A percentile compares a stretch with the other conserved stretches of the same genome.
Conservation (phyloP, 2,113 vertebrate genomes). For the Perccottus glenii region DNA sequence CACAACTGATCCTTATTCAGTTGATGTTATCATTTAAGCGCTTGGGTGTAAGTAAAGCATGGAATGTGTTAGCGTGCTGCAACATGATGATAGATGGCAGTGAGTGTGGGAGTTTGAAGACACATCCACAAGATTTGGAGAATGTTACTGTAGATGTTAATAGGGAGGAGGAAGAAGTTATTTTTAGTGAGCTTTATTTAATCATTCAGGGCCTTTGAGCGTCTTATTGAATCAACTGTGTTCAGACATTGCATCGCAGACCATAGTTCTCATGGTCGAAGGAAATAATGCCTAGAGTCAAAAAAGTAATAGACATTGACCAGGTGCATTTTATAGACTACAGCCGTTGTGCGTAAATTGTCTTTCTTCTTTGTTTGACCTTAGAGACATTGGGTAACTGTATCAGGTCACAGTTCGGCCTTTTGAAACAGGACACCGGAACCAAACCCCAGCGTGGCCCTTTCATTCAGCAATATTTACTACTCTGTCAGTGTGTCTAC, state of each 20-base stretch:
- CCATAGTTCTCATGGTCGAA: background rate
- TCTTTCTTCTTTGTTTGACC: conserved; percentile 8
- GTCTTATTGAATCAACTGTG: conserved; percentile 4
- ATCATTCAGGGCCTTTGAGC: background rate
- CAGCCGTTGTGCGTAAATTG: conserved; percentile 3
- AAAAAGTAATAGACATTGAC: background rate
- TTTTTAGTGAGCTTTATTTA: background rate
- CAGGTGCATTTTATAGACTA: conserved; percentile 32
- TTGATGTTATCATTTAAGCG: conserved; percentile 48
- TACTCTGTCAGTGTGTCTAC: conserved; percentile 15
- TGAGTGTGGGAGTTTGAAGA: conserved; percentile 17
- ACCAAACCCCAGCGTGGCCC: conserved; percentile 29
- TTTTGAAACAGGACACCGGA: conserved; percentile 48
- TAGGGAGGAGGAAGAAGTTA: conserved; percentile 8
- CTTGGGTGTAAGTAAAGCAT: conserved; percentile 34
- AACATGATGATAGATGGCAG: conserved; percentile 43
- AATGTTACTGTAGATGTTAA: conserved; percentile 19
- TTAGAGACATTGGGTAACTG: background rate
- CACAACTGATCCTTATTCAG: conserved; percentile 32
- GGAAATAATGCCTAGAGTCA: conserved; percentile 6
- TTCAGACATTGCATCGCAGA: background rate
- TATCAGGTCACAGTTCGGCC: conserved; percentile 3
- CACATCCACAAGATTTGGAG: conserved; percentile 24
- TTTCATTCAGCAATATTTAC: conserved; percentile 43
- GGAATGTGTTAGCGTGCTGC: conserved; percentile 54